Percentiles rank a stretch among this genome's conserved stretches.
Conservation (phyloP, 2,113 vertebrate genomes). For the Hucho hucho region DNA sequence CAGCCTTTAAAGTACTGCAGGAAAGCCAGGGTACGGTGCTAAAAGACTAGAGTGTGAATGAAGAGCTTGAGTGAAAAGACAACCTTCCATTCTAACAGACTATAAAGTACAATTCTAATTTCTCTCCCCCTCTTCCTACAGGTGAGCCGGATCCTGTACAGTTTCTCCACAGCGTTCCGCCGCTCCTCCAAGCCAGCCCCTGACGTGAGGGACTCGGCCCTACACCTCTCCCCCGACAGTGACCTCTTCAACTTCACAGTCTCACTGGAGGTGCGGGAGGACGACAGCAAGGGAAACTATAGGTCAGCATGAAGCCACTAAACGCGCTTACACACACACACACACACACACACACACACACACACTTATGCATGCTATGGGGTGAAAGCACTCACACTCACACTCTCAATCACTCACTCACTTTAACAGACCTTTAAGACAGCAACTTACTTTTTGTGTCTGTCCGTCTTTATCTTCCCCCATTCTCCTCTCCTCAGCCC, state of each 20-base stretch:
- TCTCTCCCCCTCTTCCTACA: constrained; percentile 47
- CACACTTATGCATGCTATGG: not conserved
- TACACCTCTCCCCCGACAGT: constrained; percentile 82
- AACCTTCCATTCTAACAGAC: no score
- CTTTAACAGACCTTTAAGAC: not conserved
- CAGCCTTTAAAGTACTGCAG: not conserved
- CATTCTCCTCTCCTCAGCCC: constrained; percentile 69
- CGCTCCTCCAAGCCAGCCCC: constrained; percentile 85
- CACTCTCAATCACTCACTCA: not conserved
- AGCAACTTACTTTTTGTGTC: not conserved
- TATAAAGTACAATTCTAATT: no score
- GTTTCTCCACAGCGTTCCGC: constrained; percentile 93
- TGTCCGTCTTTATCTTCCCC: not conserved
- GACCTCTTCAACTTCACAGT: constrained; percentile 92
- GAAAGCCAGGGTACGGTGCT: not conserved
- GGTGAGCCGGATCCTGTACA: constrained; percentile 97
- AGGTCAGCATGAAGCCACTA: constrained; percentile 73
- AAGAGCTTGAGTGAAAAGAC: not conserved
- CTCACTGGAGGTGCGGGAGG: constrained; percentile 93
- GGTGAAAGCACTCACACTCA: not conserved
- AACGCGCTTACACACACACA: not conserved
- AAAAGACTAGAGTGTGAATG: not conserved
- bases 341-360: not conserved
- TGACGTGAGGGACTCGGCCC: constrained; percentile 79
- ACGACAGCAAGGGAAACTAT: constrained; percentile 96